Base-by-base conservation (phyloP, 2,113 vertebrate genomes). In the Morone saxatilis region DNA sequence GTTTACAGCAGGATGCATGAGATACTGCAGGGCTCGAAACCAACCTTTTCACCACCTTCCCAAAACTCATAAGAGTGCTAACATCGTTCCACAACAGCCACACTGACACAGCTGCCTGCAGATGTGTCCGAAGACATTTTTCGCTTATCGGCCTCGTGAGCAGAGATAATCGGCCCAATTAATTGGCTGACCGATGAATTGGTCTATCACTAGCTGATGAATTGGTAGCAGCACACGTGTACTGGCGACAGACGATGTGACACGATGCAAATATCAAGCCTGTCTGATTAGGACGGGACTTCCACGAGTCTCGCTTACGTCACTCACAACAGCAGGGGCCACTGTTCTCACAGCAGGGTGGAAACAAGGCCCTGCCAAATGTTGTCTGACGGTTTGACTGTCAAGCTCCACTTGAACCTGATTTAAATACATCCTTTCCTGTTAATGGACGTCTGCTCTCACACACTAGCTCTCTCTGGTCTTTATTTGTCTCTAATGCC, bases 331-430 rank as follows among this genome's bases (percentile, higher is more conserved):
- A 73, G 69, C 40, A 41, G 69, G 63, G 38, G 13, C 36, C 50
- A 38, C 67, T 25, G 47, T 12, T 59, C 47, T 70, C 22, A 25
- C 78, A 85, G 82, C 79, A 25, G 76, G 66, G 19, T 20, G 62
- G 56, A 83, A 43, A 74, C 50, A 6, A 63, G 45, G 38, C 4
- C 3, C 41, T 50, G 57, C 4, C 31, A 53, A 12, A 38, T 51
- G 17, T 6, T 66, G 22, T 62, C 51, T 71, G 53, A 66, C 36
- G 14, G 6, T 61, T 17, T 70, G 56, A 79, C 62, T 65, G 67
- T 75, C 45, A 56, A 20, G 57, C 47, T 76, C 61, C 19, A 38
- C 45, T 70, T 48, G 19, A 74, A 45, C 17, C 10, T 10, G 20
- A 48, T 50, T 57, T n/a, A 13, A 76, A 76, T 51, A 50, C n/a